Conservation (phyloP, 2,113 vertebrate genomes). For the Amazona guildingii region DNA sequence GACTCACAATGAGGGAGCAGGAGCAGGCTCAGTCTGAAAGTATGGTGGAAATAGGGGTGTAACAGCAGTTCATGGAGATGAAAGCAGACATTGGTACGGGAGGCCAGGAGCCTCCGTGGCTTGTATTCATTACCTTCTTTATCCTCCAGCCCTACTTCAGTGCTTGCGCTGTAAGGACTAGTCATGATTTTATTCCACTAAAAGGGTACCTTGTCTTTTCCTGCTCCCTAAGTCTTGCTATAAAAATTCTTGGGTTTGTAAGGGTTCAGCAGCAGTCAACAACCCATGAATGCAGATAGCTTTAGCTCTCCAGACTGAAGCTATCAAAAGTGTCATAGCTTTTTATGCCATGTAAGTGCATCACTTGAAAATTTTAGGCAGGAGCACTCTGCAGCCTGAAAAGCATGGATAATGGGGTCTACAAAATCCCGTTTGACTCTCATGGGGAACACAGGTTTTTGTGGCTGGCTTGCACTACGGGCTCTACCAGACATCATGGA, state of each 20-base stretch:
- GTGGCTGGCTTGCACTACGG: background rate
- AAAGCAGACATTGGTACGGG: background rate
- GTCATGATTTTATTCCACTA: background rate
- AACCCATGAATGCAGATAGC: background rate
- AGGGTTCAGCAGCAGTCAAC: background rate
- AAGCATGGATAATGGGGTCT: background rate
- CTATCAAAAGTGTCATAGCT: background rate
- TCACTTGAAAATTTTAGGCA: background rate
- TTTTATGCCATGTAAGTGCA: background rate
- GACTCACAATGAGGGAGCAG: background rate
- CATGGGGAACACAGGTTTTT: background rate
- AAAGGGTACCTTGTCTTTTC: background rate
- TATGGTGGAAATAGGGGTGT: background rate
- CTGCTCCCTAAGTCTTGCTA: background rate
- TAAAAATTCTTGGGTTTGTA: background rate
- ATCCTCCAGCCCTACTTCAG: background rate
- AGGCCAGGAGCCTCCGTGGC: background rate
- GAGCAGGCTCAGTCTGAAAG: background rate
- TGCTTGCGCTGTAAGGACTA: background rate
- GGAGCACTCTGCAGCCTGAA: background rate
- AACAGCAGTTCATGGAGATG: background rate
- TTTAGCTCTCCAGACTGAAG: background rate
- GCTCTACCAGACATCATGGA: background rate
- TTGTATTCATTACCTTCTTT: background rate
- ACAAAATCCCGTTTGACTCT: background rate